These are phyloP conservation scores for Eubasilissa splendida DNA, from an alignment of 2,888 invertebrate species.

Conservation along the genomic window DNA sequence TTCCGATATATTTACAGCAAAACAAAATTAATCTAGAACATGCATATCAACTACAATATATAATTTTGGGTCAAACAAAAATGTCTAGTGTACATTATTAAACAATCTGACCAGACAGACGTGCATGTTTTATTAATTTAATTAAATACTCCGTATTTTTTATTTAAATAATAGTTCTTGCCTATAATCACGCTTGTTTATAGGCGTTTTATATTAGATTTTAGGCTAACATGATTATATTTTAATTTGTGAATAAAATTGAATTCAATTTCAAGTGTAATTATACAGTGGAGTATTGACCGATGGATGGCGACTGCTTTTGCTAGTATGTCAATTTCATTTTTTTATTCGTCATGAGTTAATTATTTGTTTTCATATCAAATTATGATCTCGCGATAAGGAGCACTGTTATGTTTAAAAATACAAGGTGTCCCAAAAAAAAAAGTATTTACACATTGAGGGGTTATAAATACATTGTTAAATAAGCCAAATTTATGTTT, in stretches of 20 bases:
- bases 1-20: neutral
- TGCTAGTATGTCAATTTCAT: no score
- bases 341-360: no score
- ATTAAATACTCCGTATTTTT: neutral
- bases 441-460: no score
- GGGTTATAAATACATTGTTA: no score
- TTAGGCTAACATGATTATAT: neutral
- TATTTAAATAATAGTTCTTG: neutral
- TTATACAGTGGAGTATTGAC: neutral
- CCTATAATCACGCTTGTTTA: no score
- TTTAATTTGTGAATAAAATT: slow-evolving; percentile 7
- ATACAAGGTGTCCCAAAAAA: no score
- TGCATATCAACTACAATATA: neutral
- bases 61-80: slow-evolving; percentile 3
- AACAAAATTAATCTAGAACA: neutral
- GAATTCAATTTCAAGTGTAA: slow-evolving; percentile 8
- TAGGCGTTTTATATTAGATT: no score
- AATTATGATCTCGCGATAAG: no score
- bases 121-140: neutral
- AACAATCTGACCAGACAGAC: neutral
- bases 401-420: no score
- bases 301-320: no score
- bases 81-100: neutral
- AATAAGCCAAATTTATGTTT: no score
- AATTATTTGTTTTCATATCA: no score